These are phyloP conservation scores for Eupithecia pulchellata DNA, from an alignment of 2,888 invertebrate genomes.

Conservation along the genomic window DNA sequence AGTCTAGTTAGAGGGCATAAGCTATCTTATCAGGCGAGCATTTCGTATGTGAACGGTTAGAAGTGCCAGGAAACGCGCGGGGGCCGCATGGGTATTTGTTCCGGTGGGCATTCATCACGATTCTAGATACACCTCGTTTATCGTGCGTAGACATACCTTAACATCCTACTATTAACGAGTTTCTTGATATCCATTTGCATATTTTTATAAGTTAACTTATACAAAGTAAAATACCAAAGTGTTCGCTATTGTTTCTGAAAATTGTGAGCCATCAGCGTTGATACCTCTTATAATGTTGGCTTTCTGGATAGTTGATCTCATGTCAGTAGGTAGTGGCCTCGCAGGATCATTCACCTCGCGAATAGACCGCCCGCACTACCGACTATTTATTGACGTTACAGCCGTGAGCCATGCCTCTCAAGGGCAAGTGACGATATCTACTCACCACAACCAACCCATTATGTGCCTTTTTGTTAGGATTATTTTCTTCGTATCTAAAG, in stretches of 20 bases:
- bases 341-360: conserved; percentile 79
- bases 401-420: conserved; percentile 65
- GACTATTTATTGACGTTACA: conserved; percentile 60
- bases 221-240: neutral
- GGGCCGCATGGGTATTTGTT: conserved; percentile 56
- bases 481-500: conserved; percentile 4
- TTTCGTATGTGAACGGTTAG: conserved; percentile 45
- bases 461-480: conserved; percentile 1
- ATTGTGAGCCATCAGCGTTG: neutral
- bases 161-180: conserved; percentile 15
- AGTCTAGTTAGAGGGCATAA: conserved; percentile 38
- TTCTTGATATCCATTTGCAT: conserved; percentile 10
- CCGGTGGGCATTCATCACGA: conserved; percentile 53
- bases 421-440: conserved; percentile 72
- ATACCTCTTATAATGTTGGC: conserved; percentile 4
- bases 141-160: conserved; percentile 20
- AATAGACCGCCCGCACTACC: conserved; percentile 63
- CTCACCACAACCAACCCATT: conserved; percentile 24
- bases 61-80: conserved; percentile 44
- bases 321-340: conserved; percentile 65
- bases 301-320: conserved; percentile 23
- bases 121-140: conserved; percentile 30
- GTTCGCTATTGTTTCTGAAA: neutral
- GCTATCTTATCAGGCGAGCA: conserved; percentile 50
- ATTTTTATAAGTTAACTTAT: conserved; percentile 4